These are phyloP conservation scores for Plestiodon gilberti DNA, from an alignment of 2,113 vertebrate genomes.

Conservation along the genomic window DNA sequence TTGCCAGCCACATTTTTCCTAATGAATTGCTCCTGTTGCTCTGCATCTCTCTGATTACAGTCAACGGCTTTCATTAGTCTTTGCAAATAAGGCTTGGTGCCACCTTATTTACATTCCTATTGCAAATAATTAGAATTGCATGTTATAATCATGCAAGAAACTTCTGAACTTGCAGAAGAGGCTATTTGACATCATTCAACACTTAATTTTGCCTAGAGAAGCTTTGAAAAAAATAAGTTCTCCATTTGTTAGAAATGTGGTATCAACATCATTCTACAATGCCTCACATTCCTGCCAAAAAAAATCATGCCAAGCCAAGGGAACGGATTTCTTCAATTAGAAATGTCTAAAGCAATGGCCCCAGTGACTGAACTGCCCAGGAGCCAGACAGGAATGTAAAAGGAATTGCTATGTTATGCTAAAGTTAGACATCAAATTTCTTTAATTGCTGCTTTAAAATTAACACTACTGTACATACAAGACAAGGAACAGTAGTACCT, in stretches of 20 bases:
- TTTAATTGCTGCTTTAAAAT: conserved; percentile 66
- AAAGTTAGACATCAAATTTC: conserved; percentile 64
- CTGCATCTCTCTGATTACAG: conserved; percentile 75
- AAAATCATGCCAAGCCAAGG: conserved; percentile 18
- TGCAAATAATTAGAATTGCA: conserved; percentile 76
- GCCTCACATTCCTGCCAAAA: conserved; percentile 65
- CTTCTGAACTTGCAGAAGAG: conserved; percentile 65
- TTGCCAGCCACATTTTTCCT: conserved; percentile 74
- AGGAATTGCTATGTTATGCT: conserved; percentile 68
- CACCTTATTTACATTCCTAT: conserved; percentile 77
- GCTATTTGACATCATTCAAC: conserved; percentile 56
- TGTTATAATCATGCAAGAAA: conserved; percentile 61
- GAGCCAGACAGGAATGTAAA: not conserved
- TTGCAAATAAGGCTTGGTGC: conserved; percentile 74
- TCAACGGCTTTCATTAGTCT: conserved; percentile 79
- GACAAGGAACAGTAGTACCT: conserved; percentile 46
- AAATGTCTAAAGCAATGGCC: conserved; percentile 58
- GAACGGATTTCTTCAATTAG: conserved; percentile 69
- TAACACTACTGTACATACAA: conserved; percentile 60
- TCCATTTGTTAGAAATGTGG: conserved; percentile 39
- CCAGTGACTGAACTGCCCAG: conserved; percentile 63
- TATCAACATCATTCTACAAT: conserved; percentile 55
- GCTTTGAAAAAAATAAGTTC: conserved; percentile 27
- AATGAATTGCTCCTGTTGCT: conserved; percentile 78
- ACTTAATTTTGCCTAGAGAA: conserved; percentile 57